phyloP scores from a whole-genome alignment of 2,797 vertebrate genomes.

The Orestias chungarensis region DNA sequence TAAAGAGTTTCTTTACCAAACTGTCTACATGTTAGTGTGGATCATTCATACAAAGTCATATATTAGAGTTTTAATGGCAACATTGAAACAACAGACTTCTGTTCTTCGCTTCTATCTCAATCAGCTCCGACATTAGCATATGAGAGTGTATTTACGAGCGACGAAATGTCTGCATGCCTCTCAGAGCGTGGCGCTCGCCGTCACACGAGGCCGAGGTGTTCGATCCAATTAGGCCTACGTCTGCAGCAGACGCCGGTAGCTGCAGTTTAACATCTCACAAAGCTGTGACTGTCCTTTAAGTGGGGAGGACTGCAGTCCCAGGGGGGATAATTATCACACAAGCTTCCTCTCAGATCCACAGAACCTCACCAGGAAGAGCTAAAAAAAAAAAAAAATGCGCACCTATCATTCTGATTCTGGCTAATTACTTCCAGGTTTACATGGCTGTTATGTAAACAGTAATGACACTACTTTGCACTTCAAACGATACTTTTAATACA shows the following conservation, averaged over 20 bases:
- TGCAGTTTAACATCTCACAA: slow-evolving; percentile 87
- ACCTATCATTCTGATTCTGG: slow-evolving; percentile 83
- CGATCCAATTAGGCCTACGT: slow-evolving; percentile 84
- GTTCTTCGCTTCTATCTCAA: slow-evolving; percentile 58
- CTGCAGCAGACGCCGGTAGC: slow-evolving; percentile 75
- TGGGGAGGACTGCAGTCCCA: slow-evolving; percentile 84
- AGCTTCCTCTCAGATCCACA: slow-evolving; percentile 12
- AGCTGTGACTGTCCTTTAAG: slow-evolving; percentile 85
- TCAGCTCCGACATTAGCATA: slow-evolving; percentile 78
- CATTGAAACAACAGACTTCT: slow-evolving; percentile 48
- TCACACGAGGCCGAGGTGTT: slow-evolving; percentile 80
- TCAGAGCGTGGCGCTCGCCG: slow-evolving; percentile 47
- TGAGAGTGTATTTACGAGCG: slow-evolving; percentile 77
- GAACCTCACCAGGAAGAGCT: slow-evolving; percentile 77
- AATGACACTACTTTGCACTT: slow-evolving; percentile 79
- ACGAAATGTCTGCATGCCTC: slow-evolving; percentile 76
- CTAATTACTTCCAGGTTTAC: slow-evolving; percentile 84
- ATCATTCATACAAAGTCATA: background rate
- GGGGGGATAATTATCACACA: slow-evolving; percentile 87
- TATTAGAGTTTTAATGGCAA: background rate
- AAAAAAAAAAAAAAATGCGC: slow-evolving; percentile 75
- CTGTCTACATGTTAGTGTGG: background rate
- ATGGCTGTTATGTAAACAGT: slow-evolving; percentile 80
- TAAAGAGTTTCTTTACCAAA: background rate
- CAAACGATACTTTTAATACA: slow-evolving; percentile 76